Conservation (phyloP, 2,797 vertebrate species). For the Acomys russatus region DNA sequence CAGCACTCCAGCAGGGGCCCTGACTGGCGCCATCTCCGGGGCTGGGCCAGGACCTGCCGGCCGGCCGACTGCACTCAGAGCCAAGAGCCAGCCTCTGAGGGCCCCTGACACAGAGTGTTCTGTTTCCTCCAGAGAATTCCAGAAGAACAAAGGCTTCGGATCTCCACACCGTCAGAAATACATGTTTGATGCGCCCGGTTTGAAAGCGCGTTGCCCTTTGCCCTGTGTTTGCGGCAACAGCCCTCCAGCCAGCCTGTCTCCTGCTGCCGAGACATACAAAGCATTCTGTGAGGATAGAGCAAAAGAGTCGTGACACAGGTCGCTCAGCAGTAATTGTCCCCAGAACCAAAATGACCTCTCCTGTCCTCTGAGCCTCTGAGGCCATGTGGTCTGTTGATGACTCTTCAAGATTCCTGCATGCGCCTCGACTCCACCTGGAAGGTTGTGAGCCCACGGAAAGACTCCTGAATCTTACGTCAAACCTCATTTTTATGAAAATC, state of each 20-base stretch:
- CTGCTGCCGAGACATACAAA: neutral
- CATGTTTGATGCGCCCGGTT: neutral
- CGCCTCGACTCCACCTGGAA: neutral
- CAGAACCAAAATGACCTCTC: neutral
- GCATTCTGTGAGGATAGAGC: neutral
- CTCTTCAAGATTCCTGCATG: neutral
- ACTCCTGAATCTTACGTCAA: too few species aligned
- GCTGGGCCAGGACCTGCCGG: rapidly evolving
- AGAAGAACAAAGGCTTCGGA: neutral
- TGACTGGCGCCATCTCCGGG: neutral
- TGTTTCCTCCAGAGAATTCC: neutral
- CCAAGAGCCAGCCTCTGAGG: neutral
- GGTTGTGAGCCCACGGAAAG: neutral
- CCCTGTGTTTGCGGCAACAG: neutral
- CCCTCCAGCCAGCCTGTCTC: neutral
- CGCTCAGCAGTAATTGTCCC: neutral
- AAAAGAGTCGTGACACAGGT: neutral
- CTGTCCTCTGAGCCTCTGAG: neutral
- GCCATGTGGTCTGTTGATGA: neutral
- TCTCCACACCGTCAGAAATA: neutral
- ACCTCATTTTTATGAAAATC: neutral
- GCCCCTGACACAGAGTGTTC: neutral
- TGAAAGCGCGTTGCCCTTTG: neutral
- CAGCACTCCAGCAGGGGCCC: too few species aligned
- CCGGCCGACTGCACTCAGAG: neutral